Percentiles rank a stretch among this genome's conserved stretches.
These are phyloP conservation scores for Platichthys flesus DNA, from an alignment of 2,113 vertebrate genomes.

Conservation along the genomic window DNA sequence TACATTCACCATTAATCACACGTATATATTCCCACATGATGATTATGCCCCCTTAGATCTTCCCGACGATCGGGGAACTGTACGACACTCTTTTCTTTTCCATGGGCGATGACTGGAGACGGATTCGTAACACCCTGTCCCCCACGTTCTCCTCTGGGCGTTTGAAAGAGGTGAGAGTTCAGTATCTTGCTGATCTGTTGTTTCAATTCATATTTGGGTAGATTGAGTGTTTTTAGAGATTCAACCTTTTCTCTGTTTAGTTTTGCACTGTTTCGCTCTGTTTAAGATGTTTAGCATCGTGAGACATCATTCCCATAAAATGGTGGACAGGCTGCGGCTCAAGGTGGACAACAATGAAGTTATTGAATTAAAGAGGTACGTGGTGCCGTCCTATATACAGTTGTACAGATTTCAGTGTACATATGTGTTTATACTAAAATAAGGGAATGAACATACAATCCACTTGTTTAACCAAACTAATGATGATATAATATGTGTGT, in stretches of 20 bases:
- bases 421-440: too few species aligned
- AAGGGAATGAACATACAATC: too few species aligned
- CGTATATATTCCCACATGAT: background rate
- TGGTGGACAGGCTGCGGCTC: constrained; percentile 74
- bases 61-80: constrained; percentile 32
- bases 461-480: background rate
- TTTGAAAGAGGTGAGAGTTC: constrained; percentile 49
- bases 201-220: background rate
- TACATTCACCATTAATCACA: background rate
- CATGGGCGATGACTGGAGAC: constrained; percentile 52
- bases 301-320: constrained; percentile 70
- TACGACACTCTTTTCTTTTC: background rate
- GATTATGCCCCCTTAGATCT: constrained; percentile 17
- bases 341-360: constrained; percentile 68
- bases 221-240: background rate
- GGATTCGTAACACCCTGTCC: constrained; percentile 38
- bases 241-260: background rate
- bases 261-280: background rate
- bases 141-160: constrained; percentile 44
- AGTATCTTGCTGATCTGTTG: background rate
- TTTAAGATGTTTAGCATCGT: constrained; percentile 84
- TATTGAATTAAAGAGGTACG: constrained; percentile 72
- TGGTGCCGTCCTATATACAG: background rate
- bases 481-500: background rate
- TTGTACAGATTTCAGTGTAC: too few species aligned